These are phyloP conservation scores for Corythaeola cristata DNA, from an alignment of 2,113 vertebrate genomes.

Conservation along the genomic window DNA sequence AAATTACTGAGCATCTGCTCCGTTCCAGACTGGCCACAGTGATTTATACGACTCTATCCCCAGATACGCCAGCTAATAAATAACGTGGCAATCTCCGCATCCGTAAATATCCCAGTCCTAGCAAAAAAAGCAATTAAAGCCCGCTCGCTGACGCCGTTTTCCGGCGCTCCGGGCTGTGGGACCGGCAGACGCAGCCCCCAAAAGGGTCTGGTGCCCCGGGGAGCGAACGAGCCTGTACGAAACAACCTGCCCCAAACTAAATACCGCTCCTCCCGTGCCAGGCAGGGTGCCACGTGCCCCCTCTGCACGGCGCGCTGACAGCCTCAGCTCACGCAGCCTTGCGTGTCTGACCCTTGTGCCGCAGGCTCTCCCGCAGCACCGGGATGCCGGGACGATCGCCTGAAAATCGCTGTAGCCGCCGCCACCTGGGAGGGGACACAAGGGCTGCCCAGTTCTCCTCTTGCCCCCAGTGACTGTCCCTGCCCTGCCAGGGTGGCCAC, in stretches of 20 bases:
- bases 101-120: constrained; percentile 71
- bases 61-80: constrained; percentile 78
- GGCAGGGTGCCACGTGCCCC: background rate
- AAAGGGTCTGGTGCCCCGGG: background rate
- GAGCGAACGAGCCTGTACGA: background rate
- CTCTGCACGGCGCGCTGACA: too few species aligned
- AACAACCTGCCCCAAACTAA: rapidly evolving
- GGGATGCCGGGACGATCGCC: too few species aligned
- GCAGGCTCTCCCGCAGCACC: too few species aligned
- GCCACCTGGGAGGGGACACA: too few species aligned
- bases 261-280: rapidly evolving
- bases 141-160: background rate
- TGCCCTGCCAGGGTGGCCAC: too few species aligned
- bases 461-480: too few species aligned
- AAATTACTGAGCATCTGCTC: constrained; percentile 78
- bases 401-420: too few species aligned
- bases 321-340: too few species aligned
- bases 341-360: too few species aligned
- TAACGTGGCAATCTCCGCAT: constrained; percentile 75
- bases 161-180: background rate
- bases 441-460: too few species aligned
- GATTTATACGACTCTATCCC: constrained; percentile 78
- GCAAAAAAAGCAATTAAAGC: constrained; percentile 78
- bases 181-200: background rate
- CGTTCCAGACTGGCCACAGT: constrained; percentile 70